Base-by-base conservation (phyloP, 2,113 vertebrate species). In the Cynocephalus volans region DNA sequence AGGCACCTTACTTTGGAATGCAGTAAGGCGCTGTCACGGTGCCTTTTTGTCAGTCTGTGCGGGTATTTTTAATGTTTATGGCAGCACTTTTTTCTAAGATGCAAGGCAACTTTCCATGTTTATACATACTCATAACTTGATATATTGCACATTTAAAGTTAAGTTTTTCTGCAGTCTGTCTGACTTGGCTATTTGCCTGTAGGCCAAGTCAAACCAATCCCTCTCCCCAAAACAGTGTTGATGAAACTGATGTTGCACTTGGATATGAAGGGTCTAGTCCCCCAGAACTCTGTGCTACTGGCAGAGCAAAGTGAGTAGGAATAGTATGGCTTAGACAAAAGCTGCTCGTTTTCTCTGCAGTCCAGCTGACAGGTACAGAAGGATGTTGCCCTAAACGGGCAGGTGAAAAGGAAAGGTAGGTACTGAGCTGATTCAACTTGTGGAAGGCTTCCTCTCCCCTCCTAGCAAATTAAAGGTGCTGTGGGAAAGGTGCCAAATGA, bases 1-100 rank as follows among this genome's bases (percentile, higher is more conserved):
- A 88, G 96, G 79, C 4, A 1, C 70, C 95, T 96, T 96, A 69
- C n/a, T 90, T 97, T 23, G 56, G 60, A 69, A 93, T 60, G 5
- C 56, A 64, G 92, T 72, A 41, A 72, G 18, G 3, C 19, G 17
- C 18, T 64, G 1, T 86, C 31, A 73, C 58, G 70, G 52, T 17
- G 19, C 33, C 54, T 56, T 48, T 23, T 88, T 89, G 62, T 36
- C 7, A 88, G 64, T 50, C 33, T 76, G 77, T 73, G 45, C 92
- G 90, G 93, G 10, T 84, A 8, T 54, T 62, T 70, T 77, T 24
- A 36, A 60, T 62, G 13, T 54, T 1, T n/a, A 18, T 19, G 11
- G 50, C 80, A 8, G 4, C 28, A 17, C 28, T 93, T 80, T 58
- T 92, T 80, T 54, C 52, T 56, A 11, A 77, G 69, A 58, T 24